Evolutionary conservation across 2,797 vertebrate genomes (phyloP), one percentile per base, ranked within the genome.

Genomic region (Hydrolagus colliei): DNA sequence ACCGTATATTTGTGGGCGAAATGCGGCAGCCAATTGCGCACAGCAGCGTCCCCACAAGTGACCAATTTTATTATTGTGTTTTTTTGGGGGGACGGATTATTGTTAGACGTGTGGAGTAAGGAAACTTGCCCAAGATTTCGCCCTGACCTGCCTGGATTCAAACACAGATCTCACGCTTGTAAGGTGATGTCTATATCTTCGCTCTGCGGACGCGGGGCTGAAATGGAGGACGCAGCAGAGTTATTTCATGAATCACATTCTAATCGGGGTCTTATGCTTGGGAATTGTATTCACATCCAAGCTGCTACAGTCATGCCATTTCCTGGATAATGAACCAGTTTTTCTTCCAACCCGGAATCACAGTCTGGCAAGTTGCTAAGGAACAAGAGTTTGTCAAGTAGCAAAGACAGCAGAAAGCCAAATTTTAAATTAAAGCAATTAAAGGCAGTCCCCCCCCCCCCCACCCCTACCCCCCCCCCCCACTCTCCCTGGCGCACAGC

Each of bases 221-320:
- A 79, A 63, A 22, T 10, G 8, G n/a, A 63, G 63, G 22, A 77
- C 16, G 27, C 6, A n/a, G 11, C 63, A 62, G 27, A 79, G 4
- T 22, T 63, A 7, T 63, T 63, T 22, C 12, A 63, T 10, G 7
- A 27, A n/a, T 63, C 77, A 63, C 20, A 1, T 59, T 27, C 18
- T n/a, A 27, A 62, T 27, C 12, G 61, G 2, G n/a, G 52, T 2
- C 63, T 79, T 27, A 79, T 27, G 4, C 12, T 10, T 22, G 77
- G 27, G 61, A 79, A 79, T n/a, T 12, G 63, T 61, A 52, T 27
- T 79, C 77, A 79, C n/a, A 79, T 62, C 61, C n/a, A 79, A 62
- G 22, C 61, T 79, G 10, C 61, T 22, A 12, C 22, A 10, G 63
- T 52, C 22, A 63, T 63, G 61, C 63, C 20, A 73, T 79, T 63